Evolutionary conservation across 2,113 vertebrate species (phyloP).

Genomic region (Ardeotis arabs): DNA sequence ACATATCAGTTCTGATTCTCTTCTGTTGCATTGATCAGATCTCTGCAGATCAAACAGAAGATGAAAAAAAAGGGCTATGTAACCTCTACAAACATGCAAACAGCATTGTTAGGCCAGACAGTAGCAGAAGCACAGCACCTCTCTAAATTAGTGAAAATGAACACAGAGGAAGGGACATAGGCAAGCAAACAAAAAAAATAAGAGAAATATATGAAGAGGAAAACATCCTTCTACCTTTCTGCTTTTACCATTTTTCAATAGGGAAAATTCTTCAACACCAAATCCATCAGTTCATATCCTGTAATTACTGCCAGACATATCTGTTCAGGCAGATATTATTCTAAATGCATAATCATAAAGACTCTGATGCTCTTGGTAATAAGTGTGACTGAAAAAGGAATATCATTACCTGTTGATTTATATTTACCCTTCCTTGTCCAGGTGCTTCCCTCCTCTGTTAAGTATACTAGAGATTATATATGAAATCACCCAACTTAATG

Average conservation of each 20-base stretch:
- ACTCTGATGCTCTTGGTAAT: neutral
- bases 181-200: neutral
- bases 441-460: slow-evolving; percentile 18
- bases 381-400: neutral
- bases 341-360: slow-evolving; percentile 21
- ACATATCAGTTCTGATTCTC: neutral
- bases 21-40: neutral
- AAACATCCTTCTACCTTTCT: neutral
- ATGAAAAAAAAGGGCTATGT: neutral
- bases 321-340: neutral
- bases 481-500: slow-evolving; percentile 54
- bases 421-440: slow-evolving; percentile 1
- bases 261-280: neutral
- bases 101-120: neutral
- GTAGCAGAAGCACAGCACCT: neutral
- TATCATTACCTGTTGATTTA: neutral
- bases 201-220: neutral
- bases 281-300: neutral
- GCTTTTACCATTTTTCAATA: neutral
- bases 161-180: neutral
- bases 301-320: neutral
- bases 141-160: neutral
- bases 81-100: neutral
- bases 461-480: slow-evolving; percentile 23
- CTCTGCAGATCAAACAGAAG: neutral